Base-by-base conservation (phyloP, 2,888 invertebrate species). In the Chaetogeoica ovagalla region DNA sequence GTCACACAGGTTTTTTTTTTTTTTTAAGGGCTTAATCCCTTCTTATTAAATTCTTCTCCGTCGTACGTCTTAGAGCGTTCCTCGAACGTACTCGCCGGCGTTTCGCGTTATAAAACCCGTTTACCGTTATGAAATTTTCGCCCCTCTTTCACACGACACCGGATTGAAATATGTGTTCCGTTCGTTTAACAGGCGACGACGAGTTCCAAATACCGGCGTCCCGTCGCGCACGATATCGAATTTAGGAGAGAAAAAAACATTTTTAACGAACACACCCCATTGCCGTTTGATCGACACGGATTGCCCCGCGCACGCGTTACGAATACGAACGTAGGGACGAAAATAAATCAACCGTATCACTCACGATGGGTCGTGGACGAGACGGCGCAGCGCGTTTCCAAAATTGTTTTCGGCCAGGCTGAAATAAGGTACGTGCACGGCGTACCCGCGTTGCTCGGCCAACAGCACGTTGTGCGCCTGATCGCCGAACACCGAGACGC, bases 151-250 rank as follows among this genome's bases (percentile, higher is more conserved):
- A 52, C 13, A n/a, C 39, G 7, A 39, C 15, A 59, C 7, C 11
- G 48, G 30, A 30, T 48, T 57, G 19, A 65, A 39, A 21, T 63
- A 21, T 30, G 4, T 30, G 4, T 43, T 63, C 23, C 21, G 15
- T 55, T 65, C 65, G 21, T 74, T 74, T 55, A n/a, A n/a, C n/a
- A 74, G 55, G 65, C 55, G 52, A 57, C 30, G 30, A 30, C 30
- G 30, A 74, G 65, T 74, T 74, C 74, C 63, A n/a, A n/a, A n/a
- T n/a, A n/a, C n/a, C n/a, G n/a, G n/a, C n/a, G 37, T 73, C 55
- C 52, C 23, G 7, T 15, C 43, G 43, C 43, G 9, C 7, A 43
- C 43, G 9, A 43, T 9, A 9, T 43, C 43, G 43, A 30, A 30
- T 30, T 30, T 30, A 30, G 4, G 30, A 30, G 4, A 4, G 4